These are phyloP conservation scores for Crotalus viridis DNA, from an alignment of 2,113 vertebrate species.

Conservation along the genomic window DNA sequence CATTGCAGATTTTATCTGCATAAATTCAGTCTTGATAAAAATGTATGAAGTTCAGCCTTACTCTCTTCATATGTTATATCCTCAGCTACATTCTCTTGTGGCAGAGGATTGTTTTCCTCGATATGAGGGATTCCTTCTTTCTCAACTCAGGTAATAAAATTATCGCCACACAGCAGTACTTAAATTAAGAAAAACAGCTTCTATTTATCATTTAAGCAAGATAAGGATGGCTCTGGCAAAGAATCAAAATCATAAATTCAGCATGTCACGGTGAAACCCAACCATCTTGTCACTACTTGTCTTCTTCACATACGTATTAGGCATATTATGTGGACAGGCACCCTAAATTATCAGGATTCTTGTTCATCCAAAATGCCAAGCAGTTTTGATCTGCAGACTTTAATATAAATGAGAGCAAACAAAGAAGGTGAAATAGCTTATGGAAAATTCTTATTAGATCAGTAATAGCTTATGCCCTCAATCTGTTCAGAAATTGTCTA, in stretches of 20 bases:
- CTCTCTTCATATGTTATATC: background rate
- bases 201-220: background rate
- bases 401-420: background rate
- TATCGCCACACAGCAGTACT: background rate
- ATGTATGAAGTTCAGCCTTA: background rate
- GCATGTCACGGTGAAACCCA: background rate
- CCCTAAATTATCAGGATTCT: background rate
- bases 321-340: background rate
- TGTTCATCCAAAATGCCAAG: background rate
- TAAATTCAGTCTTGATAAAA: background rate
- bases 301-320: background rate
- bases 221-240: background rate
- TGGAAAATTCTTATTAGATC: background rate
- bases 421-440: background rate
- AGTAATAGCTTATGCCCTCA: background rate
- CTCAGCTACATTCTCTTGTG: background rate
- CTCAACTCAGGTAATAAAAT: background rate
- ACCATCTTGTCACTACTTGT: background rate
- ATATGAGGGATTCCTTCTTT: background rate
- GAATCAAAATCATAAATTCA: background rate
- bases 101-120: background rate
- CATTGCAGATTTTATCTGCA: background rate
- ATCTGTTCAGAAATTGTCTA: background rate
- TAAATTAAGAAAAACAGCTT: background rate
- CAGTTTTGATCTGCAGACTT: background rate